Conservation (phyloP, 1,140 invertebrate species). For the Alviniconcha marisindica region DNA sequence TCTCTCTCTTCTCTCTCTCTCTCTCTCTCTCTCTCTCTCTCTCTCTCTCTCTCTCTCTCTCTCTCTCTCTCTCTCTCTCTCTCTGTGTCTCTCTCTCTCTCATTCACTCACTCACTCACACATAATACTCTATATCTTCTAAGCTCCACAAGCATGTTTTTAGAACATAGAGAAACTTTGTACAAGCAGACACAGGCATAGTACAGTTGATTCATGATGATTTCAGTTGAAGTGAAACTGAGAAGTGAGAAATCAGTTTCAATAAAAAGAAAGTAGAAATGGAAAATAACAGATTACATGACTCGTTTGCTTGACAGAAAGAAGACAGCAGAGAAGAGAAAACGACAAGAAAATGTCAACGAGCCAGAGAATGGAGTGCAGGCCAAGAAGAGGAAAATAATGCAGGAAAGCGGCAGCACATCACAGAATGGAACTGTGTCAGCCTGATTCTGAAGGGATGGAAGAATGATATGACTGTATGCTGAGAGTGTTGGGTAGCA, state of each 20-base stretch:
- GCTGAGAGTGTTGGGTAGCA: too few species aligned
- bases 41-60: not conserved
- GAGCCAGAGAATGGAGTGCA: not conserved
- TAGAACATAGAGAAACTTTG: not conserved
- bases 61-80: not conserved
- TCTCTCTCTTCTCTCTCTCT: not conserved
- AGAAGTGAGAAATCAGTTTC: too few species aligned
- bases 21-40: not conserved
- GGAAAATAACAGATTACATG: not conserved
- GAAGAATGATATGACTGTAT: not conserved
- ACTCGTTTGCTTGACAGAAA: not conserved
- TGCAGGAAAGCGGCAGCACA: too few species aligned
- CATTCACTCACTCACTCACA: not conserved
- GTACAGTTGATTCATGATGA: not conserved
- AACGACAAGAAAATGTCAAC: not conserved
- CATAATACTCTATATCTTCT: not conserved
- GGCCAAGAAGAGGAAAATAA: too few species aligned
- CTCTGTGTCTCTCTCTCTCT: constrained; percentile 21
- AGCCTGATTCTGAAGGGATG: not conserved
- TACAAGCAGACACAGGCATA: not conserved
- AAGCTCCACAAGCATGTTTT: not conserved
- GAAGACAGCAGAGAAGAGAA: not conserved
- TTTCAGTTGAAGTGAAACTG: too few species aligned
- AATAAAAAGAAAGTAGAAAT: too few species aligned
- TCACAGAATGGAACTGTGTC: not conserved